Conservation (phyloP, 2,888 invertebrate genomes). For the Epistrophella euchroma region DNA sequence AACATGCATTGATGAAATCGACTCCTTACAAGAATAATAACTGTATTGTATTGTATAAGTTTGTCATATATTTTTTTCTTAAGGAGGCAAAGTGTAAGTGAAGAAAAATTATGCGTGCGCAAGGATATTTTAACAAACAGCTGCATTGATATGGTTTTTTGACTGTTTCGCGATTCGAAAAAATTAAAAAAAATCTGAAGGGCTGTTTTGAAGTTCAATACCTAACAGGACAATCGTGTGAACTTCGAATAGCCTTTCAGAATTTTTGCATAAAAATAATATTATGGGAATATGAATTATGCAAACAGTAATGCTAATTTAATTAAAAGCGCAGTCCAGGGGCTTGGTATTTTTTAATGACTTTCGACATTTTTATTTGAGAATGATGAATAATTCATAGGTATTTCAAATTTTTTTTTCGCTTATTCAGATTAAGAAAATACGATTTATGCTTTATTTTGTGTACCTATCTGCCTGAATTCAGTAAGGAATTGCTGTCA, state of each 20-base stretch:
- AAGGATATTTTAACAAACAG: constrained; percentile 42
- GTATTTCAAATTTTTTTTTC: too few relatives aligned
- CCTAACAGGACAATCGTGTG: constrained; percentile 30
- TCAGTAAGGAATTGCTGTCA: too few relatives aligned
- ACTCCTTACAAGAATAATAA: constrained; percentile 47
- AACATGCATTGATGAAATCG: constrained; percentile 71
- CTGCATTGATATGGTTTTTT: constrained; percentile 34
- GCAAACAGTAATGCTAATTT: neutral
- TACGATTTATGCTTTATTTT: too few relatives aligned
- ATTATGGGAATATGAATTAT: neutral
- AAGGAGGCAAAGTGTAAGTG: constrained; percentile 5
- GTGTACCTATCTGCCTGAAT: too few relatives aligned
- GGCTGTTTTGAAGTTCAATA: neutral
- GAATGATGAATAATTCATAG: too few relatives aligned
- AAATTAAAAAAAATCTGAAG: constrained; percentile 7
- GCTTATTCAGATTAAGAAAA: too few relatives aligned
- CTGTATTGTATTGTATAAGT: neutral
- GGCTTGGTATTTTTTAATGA: neutral
- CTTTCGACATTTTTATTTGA: neutral
- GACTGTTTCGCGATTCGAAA: constrained; percentile 11
- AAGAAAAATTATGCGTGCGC: constrained; percentile 8
- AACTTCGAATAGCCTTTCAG: constrained; percentile 3
- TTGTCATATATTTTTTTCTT: neutral
- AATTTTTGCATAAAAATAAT: neutral
- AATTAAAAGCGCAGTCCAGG: neutral